These are phyloP conservation scores for Proctacanthus coquilletti DNA, from an alignment of 1,140 invertebrate genomes.

Conservation along the genomic window DNA sequence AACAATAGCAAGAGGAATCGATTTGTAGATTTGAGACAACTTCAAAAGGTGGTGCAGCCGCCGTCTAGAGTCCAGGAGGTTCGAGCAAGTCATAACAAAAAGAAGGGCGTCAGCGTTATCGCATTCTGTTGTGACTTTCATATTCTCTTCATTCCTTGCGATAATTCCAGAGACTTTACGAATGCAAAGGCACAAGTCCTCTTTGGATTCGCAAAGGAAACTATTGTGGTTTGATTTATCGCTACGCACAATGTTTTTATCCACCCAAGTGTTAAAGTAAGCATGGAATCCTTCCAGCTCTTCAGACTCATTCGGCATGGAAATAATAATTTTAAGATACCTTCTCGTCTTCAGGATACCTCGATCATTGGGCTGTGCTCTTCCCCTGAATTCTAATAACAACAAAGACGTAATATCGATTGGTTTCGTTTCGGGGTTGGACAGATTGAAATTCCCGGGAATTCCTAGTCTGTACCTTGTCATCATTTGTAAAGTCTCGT, in stretches of 20 bases:
- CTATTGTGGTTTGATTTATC: slow-evolving; percentile 21
- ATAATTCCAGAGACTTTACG: slow-evolving; percentile 12
- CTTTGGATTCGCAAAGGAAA: slow-evolving; percentile 29
- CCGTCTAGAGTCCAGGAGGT: slow-evolving; percentile 6
- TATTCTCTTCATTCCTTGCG: slow-evolving; percentile 2
- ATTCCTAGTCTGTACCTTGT: slow-evolving; percentile 20
- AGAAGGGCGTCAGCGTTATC: slow-evolving; percentile 16
- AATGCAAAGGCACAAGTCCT: slow-evolving; percentile 21
- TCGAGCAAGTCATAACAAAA: slow-evolving; percentile 10
- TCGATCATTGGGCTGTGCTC: slow-evolving; percentile 34
- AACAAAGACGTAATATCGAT: not conserved
- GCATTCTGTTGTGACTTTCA: slow-evolving; percentile 2
- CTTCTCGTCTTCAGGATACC: slow-evolving; percentile 35
- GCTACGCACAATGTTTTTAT: slow-evolving; percentile 26
- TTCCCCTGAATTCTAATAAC: not conserved
- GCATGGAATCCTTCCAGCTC: slow-evolving; percentile 23
- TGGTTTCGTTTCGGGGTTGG: not conserved
- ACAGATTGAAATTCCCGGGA: slow-evolving; percentile 14
- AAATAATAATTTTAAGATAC: slow-evolving; percentile 53
- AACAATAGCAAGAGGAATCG: slow-evolving; percentile 7
- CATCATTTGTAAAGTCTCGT: slow-evolving; percentile 13
- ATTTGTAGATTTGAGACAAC: slow-evolving; percentile 3
- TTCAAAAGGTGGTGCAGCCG: slow-evolving; percentile 9
- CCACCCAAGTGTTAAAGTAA: slow-evolving; percentile 27
- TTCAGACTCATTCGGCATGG: slow-evolving; percentile 33